These are phyloP conservation scores for Epiblema foenella DNA, from an alignment of 2,888 invertebrate species.

Conservation along the genomic window DNA sequence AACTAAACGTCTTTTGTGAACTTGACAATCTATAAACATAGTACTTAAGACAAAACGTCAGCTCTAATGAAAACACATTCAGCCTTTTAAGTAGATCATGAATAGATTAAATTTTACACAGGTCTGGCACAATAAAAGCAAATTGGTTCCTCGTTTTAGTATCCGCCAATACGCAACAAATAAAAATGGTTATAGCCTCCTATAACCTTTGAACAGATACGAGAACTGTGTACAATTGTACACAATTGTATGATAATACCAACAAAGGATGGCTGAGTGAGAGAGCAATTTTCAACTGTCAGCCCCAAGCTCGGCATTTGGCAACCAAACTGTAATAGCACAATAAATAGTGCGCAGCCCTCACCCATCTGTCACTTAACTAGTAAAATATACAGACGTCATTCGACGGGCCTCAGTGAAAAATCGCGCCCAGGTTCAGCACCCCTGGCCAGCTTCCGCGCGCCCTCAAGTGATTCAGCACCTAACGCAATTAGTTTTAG, in stretches of 20 bases:
- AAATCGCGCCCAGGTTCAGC: constrained; percentile 73
- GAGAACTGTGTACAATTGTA: constrained; percentile 54
- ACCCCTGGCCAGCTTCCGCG: constrained; percentile 64
- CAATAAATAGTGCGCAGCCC: constrained; percentile 83
- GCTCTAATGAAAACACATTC: constrained; percentile 51
- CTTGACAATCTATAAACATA: constrained; percentile 14
- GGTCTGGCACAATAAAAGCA: constrained; percentile 71
- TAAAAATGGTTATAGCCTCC: constrained; percentile 65
- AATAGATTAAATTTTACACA: constrained; percentile 79
- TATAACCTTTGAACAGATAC: constrained; percentile 58
- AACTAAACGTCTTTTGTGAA: background rate
- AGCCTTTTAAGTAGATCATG: constrained; percentile 69
- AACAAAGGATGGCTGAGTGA: constrained; percentile 58
- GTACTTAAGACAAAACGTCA: constrained; percentile 14
- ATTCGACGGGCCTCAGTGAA: constrained; percentile 77
- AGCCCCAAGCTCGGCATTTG: constrained; percentile 74
- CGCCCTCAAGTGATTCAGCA: constrained; percentile 45
- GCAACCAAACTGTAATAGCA: constrained; percentile 78
- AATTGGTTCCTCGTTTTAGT: constrained; percentile 73
- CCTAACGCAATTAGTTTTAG: constrained; percentile 51
- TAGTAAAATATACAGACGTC: constrained; percentile 84
- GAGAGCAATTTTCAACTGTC: constrained; percentile 77
- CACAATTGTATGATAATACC: constrained; percentile 63
- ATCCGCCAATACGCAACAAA: constrained; percentile 71
- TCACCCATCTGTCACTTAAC: constrained; percentile 83